Conservation (phyloP, 1,140 invertebrate genomes). For the Ditylenchus dipsaci region DNA sequence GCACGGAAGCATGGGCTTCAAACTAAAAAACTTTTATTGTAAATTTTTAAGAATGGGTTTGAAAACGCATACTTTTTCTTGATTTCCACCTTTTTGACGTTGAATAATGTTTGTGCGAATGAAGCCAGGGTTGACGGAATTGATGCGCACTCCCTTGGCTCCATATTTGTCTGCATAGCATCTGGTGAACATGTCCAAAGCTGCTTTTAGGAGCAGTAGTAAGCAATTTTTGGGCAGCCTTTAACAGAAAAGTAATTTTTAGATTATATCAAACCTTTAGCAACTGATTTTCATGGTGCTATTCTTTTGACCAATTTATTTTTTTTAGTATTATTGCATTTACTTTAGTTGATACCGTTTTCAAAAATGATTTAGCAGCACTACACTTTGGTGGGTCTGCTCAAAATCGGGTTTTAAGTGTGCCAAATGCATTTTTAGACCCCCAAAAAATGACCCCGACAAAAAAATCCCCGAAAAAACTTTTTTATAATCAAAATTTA, state of each 20-base stretch:
- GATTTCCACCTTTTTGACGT: too few species aligned
- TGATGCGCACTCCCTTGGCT: constrained; percentile 13
- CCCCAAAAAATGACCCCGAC: constrained; percentile 23
- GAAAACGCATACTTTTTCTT: too few species aligned
- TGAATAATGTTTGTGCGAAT: too few species aligned
- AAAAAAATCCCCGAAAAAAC: too few species aligned
- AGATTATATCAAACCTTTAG: constrained; percentile 22
- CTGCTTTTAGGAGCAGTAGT: constrained; percentile 18
- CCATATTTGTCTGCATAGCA: constrained; percentile 11
- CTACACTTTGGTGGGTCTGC: too few species aligned
- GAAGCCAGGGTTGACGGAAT: constrained; percentile 6
- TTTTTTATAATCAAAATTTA: too few species aligned
- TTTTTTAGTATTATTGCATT: neutral
- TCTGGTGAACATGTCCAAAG: constrained; percentile 17
- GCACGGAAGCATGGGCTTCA: too few species aligned
- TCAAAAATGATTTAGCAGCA: too few species aligned
- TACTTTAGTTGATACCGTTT: neutral
- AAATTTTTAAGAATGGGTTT: too few species aligned
- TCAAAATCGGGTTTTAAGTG: neutral
- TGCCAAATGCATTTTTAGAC: too few species aligned
- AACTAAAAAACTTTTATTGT: too few species aligned
- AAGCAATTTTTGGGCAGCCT: neutral
- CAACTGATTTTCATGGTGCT: neutral
- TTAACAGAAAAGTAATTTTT: constrained; percentile 16
- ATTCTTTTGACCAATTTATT: neutral